Percentiles rank a stretch among this genome's conserved stretches.
Conservation (phyloP, 2,113 vertebrate genomes). For the Dissostichus mawsoni region DNA sequence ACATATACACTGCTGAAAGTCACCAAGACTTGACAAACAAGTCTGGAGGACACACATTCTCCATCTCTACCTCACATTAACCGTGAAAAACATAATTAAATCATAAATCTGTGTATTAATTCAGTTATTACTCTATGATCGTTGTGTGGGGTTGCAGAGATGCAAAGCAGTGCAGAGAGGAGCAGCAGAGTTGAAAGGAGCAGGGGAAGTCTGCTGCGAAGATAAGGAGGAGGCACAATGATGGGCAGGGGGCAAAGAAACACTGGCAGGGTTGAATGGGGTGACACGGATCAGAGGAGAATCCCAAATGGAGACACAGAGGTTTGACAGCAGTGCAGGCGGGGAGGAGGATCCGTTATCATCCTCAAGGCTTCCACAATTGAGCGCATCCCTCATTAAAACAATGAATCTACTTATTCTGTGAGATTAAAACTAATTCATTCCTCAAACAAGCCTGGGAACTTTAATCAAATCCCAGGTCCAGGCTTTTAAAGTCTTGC, state of each 20-base stretch:
- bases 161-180: conserved; percentile 9
- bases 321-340: conserved; percentile 23
- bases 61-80: conserved; percentile 12
- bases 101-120: conserved; percentile 49
- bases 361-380: not conserved
- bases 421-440: conserved; percentile 3
- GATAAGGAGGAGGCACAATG: conserved; percentile 73
- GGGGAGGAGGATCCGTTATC: conserved; percentile 10
- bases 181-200: conserved; percentile 47
- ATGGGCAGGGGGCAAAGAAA: conserved; percentile 38
- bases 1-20: conserved; percentile 20
- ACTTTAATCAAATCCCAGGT: conserved; percentile 45
- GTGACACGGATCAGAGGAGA: conserved; percentile 54
- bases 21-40: conserved; percentile 63
- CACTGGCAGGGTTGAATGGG: conserved; percentile 11
- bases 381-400: conserved; percentile 20
- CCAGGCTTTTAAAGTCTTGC: conserved; percentile 59
- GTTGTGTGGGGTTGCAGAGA: conserved; percentile 24
- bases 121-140: conserved; percentile 32
- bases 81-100: conserved; percentile 16
- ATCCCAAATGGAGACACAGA: conserved; percentile 50
- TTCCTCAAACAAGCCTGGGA: conserved; percentile 51
- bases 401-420: conserved; percentile 44
- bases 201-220: conserved; percentile 72
- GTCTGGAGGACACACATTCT: conserved; percentile 25